Base-by-base conservation (phyloP, 2,113 vertebrate genomes). In the Tragelaphus imberbis region DNA sequence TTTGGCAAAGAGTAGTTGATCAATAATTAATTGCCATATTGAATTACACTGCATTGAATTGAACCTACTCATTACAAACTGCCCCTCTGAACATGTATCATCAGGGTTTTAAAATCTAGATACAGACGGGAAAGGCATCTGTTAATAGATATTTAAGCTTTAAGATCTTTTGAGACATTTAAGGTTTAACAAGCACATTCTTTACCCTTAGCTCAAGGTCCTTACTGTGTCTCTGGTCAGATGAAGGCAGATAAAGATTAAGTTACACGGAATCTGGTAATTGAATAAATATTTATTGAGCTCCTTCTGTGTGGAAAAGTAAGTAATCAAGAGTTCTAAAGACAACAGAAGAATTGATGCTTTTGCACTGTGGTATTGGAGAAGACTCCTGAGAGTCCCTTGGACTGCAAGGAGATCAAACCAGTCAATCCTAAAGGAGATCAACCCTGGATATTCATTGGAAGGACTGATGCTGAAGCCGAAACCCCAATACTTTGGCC, bases 1-100 rank as follows among this genome's bases (percentile, higher is more conserved):
- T 88, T 79, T 71, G 88, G 36, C 68, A 95, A 94, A 89, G 58
- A 82, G 11, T 36, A 80, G 9, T 61, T 71, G 61, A 96, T 97
- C 68, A 40, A 89, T 89, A 96, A 94, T 65, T 53, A 92, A 92
- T 80, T 58, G 36, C 25, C 30, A 47, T 80, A 77, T 53, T 90
- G 56, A 63, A 93, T 95, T 53, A 53, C 2, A 86, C 1, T 80
- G 44, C 61, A 58, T 28, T 71, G n/a, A 80, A 68, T 25, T 79
- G n/a, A 80, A 81, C n/a, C 10, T 68, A 16, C 30, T 56, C 23
- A 68, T 92, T 89, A 88, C 47, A 44, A 92, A 75, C 8, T 3
- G 82, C 27, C 36, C 94, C 61, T 10, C 27, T 91, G 23, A 49
- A 47, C 21, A 25, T 23, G 1, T 33, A 9, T 44, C 36, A 55